Evolutionary conservation across 2,888 invertebrate species (phyloP), one percentile per base, ranked within the genome.

Genomic region (Lochmaea crataegi): DNA sequence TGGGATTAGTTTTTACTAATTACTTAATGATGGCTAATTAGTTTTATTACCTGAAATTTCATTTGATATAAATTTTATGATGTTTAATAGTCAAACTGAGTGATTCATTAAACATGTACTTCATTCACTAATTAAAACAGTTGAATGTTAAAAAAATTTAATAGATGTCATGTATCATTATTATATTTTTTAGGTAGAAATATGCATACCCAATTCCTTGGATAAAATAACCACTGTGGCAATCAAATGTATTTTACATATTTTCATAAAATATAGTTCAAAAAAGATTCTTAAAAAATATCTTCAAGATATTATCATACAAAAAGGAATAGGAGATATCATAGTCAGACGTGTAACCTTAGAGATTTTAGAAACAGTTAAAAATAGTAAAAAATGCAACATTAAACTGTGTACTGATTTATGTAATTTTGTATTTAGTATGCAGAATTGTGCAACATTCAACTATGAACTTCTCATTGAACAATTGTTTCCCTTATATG

Each of bases 181-280:
- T 32, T 60, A n/a, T 60, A 32, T 16, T 66, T 75, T 77, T 72
- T 51, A 78, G 78, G 73, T 75, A 26, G 75, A 76, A 11, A 58
- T 75, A 41, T 78, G 74, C 32, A 74, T 70, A 65, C 53, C 26
- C 6, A 72, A 67, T 45, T 57, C 22, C 12, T 67, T 73, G 22
- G 57, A 72, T 26, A 70, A 71, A 42, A 94, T 86, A 41, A 92
- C 91, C 63, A 89, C 88, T 3, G 78, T 79, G 70, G 79, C 77
- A 48, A 79, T 77, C 73, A 77, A 79, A 64, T 61, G 80, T 14
- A 45, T 82, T 32, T 76, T 82, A 60, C 76, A 81, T 63, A 75
- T 80, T 70, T 81, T 82, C 66, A 77, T 78, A 9, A 76, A 63
- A 61, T 80, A 75, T 65, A 76, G 71, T 74, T 63, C 71, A 26